Conservation (phyloP, 1,140 invertebrate genomes). For the Steinernema feltiae region DNA sequence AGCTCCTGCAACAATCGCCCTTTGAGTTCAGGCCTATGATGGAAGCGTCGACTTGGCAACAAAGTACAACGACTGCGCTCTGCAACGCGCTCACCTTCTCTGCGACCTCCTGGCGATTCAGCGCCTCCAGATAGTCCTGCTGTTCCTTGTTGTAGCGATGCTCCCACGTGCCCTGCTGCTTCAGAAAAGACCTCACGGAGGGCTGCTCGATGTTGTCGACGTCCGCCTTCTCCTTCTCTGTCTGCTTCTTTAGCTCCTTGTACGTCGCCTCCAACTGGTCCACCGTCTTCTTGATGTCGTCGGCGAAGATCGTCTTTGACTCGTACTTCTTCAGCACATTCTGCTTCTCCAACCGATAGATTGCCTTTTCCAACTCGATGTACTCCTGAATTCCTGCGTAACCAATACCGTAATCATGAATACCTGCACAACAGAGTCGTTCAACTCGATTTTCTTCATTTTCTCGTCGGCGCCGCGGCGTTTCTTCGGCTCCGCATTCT, state of each 20-base stretch:
- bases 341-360: conserved; percentile 44
- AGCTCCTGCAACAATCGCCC: conserved; percentile 56
- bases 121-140: conserved; percentile 61
- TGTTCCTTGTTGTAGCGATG: conserved; percentile 59
- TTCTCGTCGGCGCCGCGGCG: conserved; percentile 19
- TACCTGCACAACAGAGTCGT: conserved; percentile 50
- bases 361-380: conserved; percentile 47
- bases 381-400: conserved; percentile 40
- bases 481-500: not conserved
- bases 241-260: conserved; percentile 54
- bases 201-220: conserved; percentile 58
- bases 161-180: conserved; percentile 58
- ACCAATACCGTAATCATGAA: not conserved
- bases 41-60: conserved; percentile 5
- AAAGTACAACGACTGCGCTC: not conserved
- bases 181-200: conserved; percentile 58
- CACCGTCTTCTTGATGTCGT: conserved; percentile 53
- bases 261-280: conserved; percentile 56
- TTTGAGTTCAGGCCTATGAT: not conserved
- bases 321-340: conserved; percentile 56
- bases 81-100: conserved; percentile 43
- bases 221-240: conserved; percentile 60
- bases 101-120: conserved; percentile 60
- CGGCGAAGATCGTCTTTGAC: conserved; percentile 50
- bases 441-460: conserved; percentile 43